Evolutionary conservation across 2,113 vertebrate species (phyloP).

Genomic region (Peromyscus maniculatus): DNA sequence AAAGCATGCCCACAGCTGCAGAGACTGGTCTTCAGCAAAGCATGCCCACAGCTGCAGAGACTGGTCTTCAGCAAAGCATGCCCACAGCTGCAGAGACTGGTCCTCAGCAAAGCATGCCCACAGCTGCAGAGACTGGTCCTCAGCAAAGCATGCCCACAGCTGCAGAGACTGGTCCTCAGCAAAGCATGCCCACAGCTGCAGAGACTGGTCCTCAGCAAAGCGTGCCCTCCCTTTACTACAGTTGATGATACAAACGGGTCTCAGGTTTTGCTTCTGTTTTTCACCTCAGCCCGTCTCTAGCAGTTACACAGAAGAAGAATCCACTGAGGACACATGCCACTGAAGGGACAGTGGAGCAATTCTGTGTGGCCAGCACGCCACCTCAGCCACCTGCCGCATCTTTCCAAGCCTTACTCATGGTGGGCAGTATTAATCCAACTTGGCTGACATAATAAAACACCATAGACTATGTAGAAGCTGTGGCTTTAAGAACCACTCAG

Average conservation of each 20-base stretch:
- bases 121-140: no score
- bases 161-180: no score
- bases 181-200: no score
- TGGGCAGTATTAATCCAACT: neutral
- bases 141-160: no score
- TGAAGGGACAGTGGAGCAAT: conserved; percentile 60
- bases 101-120: no score
- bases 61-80: no score
- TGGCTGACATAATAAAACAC: neutral
- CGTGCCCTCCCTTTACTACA: conserved; percentile 48
- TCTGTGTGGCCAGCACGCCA: conserved; percentile 62
- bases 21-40: no score
- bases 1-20: no score
- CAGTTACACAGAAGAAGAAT: neutral
- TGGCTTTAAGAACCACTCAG: conserved; percentile 14
- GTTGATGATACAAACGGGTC: conserved; percentile 50
- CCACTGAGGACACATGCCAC: conserved; percentile 18
- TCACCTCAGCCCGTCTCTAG: conserved; percentile 49
- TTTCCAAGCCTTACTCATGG: conserved; percentile 50
- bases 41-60: no score
- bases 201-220: no score
- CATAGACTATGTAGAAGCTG: conserved; percentile 16
- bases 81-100: no score
- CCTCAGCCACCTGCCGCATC: conserved; percentile 35
- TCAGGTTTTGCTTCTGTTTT: conserved; percentile 22